phyloP scores from a whole-genome alignment of 2,113 vertebrate genomes.

The Poeciliopsis occidentalis region DNA sequence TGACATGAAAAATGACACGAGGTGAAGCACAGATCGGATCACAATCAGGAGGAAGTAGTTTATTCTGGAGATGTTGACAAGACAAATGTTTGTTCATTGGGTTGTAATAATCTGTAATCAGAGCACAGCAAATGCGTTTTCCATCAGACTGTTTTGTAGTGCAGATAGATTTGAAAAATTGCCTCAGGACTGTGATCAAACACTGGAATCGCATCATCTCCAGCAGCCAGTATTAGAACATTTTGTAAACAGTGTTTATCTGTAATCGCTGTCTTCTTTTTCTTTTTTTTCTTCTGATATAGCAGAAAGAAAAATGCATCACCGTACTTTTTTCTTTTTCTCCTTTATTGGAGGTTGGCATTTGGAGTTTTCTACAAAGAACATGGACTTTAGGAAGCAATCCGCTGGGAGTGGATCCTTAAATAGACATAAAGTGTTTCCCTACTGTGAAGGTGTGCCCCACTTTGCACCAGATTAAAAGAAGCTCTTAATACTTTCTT shows the following conservation, averaged over 20 bases:
- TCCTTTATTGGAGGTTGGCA: slow-evolving; percentile 28
- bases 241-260: slow-evolving; percentile 76
- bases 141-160: slow-evolving; percentile 71
- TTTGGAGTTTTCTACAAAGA: slow-evolving; percentile 57
- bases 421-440: slow-evolving; percentile 59
- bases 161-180: slow-evolving; percentile 70
- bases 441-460: slow-evolving; percentile 54
- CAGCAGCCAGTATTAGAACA: slow-evolving; percentile 67
- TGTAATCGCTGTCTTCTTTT: slow-evolving; percentile 63
- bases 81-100: slow-evolving; percentile 78
- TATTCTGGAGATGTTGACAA: slow-evolving; percentile 71
- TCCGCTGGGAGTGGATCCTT: slow-evolving; percentile 51
- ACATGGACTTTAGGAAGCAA: slow-evolving; percentile 56
- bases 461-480: slow-evolving; percentile 41
- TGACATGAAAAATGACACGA: slow-evolving; percentile 60
- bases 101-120: slow-evolving; percentile 78
- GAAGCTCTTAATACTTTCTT: slow-evolving; percentile 46
- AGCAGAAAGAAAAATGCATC: slow-evolving; percentile 50
- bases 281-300: slow-evolving; percentile 37
- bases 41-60: slow-evolving; percentile 65
- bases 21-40: slow-evolving; percentile 61
- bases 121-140: slow-evolving; percentile 72
- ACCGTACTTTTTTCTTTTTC: slow-evolving; percentile 15
- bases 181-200: slow-evolving; percentile 72
- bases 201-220: slow-evolving; percentile 69